Percentiles rank a stretch among this genome's conserved stretches.
These are phyloP conservation scores for Tretioscincus oriximinensis DNA, from an alignment of 2,113 vertebrate species.

Conservation along the genomic window DNA sequence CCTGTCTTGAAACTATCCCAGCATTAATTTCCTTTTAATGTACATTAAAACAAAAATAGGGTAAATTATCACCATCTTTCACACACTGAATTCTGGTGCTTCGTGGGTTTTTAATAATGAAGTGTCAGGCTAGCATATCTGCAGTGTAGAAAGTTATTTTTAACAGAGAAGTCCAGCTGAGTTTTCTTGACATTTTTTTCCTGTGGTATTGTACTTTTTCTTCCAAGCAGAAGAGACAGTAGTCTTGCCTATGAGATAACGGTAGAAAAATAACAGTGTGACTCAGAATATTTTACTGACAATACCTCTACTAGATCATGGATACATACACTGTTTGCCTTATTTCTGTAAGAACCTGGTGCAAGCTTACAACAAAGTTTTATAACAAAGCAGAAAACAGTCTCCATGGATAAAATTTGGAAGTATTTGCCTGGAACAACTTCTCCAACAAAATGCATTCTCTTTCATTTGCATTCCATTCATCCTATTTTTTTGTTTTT, in stretches of 20 bases:
- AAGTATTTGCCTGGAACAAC: too few species aligned
- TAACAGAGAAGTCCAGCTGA: conserved; percentile 16
- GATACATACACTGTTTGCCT: too few species aligned
- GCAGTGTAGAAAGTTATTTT: conserved; percentile 15
- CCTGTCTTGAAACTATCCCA: too few species aligned
- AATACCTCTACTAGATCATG: not conserved
- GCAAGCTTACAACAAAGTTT: too few species aligned
- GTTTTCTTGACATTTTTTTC: conserved; percentile 9
- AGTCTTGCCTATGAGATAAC: conserved; percentile 16
- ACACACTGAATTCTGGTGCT: conserved; percentile 2
- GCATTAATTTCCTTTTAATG: not conserved
- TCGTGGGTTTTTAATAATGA: conserved; percentile 19
- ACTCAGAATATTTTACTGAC: not conserved
- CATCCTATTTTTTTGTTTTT: too few species aligned
- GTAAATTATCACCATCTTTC: conserved; percentile 1
- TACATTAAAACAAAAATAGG: not conserved
- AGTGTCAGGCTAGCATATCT: not conserved
- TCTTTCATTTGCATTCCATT: too few species aligned
- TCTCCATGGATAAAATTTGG: too few species aligned
- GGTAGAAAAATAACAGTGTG: conserved; percentile 3
- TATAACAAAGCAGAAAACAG: too few species aligned
- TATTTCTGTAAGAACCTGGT: too few species aligned
- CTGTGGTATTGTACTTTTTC: not conserved
- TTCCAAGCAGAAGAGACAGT: conserved; percentile 2
- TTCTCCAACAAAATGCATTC: too few species aligned